Percentiles rank a stretch among this genome's conserved stretches.
These are phyloP conservation scores for Dascyllus trimaculatus DNA, from an alignment of 2,113 vertebrate species.

Conservation along the genomic window DNA sequence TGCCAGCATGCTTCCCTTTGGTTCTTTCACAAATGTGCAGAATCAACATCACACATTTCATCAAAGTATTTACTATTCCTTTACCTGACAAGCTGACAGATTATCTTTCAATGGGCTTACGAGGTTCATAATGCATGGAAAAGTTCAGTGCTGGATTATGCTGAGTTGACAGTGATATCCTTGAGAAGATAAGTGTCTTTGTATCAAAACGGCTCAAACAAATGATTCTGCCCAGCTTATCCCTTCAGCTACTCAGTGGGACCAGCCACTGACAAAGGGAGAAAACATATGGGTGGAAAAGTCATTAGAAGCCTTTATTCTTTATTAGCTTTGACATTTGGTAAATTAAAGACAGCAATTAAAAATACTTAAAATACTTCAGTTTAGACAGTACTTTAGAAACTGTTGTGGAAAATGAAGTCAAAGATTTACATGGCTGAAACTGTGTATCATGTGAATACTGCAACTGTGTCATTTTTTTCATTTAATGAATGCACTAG, in stretches of 20 bases:
- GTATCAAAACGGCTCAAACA: constrained; percentile 43
- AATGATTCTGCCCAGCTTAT: constrained; percentile 30
- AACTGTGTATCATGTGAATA: not conserved
- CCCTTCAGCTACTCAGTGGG: constrained; percentile 4
- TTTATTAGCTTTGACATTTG: constrained; percentile 3
- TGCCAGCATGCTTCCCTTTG: not conserved
- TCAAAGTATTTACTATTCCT: constrained; percentile 43
- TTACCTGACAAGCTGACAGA: constrained; percentile 50
- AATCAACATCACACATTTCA: constrained; percentile 21
- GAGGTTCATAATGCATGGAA: constrained; percentile 43
- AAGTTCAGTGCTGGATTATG: constrained; percentile 62
- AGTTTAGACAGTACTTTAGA: not conserved
- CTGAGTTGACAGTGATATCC: constrained; percentile 52
- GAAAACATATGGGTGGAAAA: constrained; percentile 7
- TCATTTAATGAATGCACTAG: no score
- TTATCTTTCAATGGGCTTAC: constrained; percentile 39
- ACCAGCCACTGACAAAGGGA: not conserved
- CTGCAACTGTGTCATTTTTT: no score
- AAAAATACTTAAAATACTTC: not conserved
- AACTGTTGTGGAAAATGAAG: not conserved
- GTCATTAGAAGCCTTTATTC: not conserved
- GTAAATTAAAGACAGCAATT: constrained; percentile 1
- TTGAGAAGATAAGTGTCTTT: constrained; percentile 54
- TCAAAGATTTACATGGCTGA: not conserved
- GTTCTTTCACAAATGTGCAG: constrained; percentile 27